These are phyloP conservation scores for Neolamprologus ventralis DNA, from an alignment of 2,113 vertebrate species.

Conservation along the genomic window DNA sequence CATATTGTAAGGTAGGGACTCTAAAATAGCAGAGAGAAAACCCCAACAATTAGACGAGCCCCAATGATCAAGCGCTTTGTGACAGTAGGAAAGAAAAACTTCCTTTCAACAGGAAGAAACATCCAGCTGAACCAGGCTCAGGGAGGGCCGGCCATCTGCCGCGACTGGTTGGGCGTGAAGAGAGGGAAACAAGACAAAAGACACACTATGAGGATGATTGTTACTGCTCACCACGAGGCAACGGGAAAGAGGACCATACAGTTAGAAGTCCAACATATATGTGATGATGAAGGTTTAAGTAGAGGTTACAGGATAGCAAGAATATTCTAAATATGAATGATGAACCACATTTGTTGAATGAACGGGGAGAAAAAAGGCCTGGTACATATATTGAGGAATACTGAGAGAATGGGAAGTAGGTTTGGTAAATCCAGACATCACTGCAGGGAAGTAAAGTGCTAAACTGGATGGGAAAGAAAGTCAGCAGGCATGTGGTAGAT, in stretches of 20 bases:
- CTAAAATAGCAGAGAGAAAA: neutral
- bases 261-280: neutral
- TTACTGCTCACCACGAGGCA: neutral
- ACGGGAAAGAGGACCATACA: neutral
- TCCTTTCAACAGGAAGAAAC: neutral
- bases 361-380: neutral
- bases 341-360: neutral
- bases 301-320: neutral
- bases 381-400: neutral
- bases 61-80: neutral
- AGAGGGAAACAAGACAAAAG: neutral
- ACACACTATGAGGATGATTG: neutral
- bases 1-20: neutral
- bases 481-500: neutral
- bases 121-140: neutral
- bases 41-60: neutral
- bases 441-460: neutral
- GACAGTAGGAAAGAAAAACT: neutral
- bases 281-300: neutral
- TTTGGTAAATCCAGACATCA: neutral
- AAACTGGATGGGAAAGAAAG: neutral
- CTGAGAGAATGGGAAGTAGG: neutral
- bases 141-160: neutral
- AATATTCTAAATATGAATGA: neutral
- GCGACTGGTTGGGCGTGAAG: neutral